These are phyloP conservation scores for Sinodicranocentrus sp. DNA, from an alignment of 2,888 invertebrate genomes.

Conservation along the genomic window DNA sequence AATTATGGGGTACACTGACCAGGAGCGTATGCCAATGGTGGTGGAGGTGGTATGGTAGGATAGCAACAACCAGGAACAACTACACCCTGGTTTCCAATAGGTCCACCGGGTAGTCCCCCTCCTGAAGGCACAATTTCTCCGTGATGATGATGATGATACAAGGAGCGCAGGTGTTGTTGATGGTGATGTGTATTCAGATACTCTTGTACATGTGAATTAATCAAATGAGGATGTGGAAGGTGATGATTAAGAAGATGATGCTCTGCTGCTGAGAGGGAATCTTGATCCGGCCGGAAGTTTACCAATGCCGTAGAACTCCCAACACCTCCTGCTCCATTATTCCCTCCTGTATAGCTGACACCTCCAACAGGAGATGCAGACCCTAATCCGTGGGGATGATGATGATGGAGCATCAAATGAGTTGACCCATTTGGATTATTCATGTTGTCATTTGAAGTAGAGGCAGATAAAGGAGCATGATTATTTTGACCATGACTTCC, in stretches of 20 bases:
- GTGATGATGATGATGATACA: slow-evolving; percentile 14
- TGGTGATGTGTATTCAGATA: slow-evolving; percentile 75
- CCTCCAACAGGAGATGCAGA: slow-evolving; percentile 17
- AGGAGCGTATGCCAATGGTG: slow-evolving; percentile 41
- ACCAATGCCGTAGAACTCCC: background rate
- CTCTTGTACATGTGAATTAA: slow-evolving; percentile 76
- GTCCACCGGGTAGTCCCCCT: background rate
- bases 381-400: slow-evolving; percentile 12
- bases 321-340: background rate
- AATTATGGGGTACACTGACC: no score
- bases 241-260: slow-evolving; percentile 67
- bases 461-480: slow-evolving; percentile 49
- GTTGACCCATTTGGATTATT: slow-evolving; percentile 3
- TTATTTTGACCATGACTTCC: slow-evolving; percentile 34
- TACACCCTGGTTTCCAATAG: slow-evolving; percentile 8
- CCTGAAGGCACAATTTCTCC: slow-evolving; percentile 44
- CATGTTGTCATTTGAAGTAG: slow-evolving; percentile 52
- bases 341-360: background rate
- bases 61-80: slow-evolving; percentile 38
- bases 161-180: slow-evolving; percentile 42
- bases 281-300: slow-evolving; percentile 5
- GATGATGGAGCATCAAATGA: slow-evolving; percentile 29
- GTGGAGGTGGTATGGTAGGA: slow-evolving; percentile 53
- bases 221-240: slow-evolving; percentile 70
- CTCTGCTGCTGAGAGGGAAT: slow-evolving; percentile 53